Conservation (phyloP, 2,797 vertebrate genomes). For the Enteromius radiatus region DNA sequence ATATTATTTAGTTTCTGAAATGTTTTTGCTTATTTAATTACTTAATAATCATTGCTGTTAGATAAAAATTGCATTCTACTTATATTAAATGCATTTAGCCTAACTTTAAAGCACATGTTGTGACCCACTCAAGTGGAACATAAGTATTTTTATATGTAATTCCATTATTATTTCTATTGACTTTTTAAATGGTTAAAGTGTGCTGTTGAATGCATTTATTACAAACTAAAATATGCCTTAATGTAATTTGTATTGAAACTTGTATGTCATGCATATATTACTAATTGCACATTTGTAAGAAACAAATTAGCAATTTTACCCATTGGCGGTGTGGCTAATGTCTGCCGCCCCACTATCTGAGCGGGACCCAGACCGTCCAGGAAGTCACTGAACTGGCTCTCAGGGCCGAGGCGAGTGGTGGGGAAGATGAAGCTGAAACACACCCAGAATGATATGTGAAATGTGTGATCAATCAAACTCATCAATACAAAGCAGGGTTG, state of each 20-base stretch:
- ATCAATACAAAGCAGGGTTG: neutral
- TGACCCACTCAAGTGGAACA: neutral
- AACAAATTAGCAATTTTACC: slow-evolving; percentile 75
- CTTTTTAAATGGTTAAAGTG: neutral
- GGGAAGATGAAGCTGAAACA: slow-evolving; percentile 87
- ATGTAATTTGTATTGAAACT: neutral
- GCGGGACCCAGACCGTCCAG: slow-evolving; percentile 95
- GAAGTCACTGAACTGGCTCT: slow-evolving; percentile 98
- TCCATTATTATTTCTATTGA: neutral
- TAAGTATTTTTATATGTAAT: neutral
- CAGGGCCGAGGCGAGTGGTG: slow-evolving; percentile 88
- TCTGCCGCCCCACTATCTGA: slow-evolving; percentile 96
- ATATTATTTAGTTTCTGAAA: neutral
- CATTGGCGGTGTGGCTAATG: slow-evolving; percentile 93
- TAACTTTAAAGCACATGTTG: neutral
- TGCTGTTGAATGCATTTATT: neutral
- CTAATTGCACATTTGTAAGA: neutral
- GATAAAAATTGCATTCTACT: neutral
- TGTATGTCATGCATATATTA: neutral
- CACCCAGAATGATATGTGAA: neutral
- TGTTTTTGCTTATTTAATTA: neutral
- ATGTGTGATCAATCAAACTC: neutral
- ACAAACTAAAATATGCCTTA: neutral
- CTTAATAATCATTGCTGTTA: neutral
- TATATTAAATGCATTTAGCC: neutral